phyloP scores from a whole-genome alignment of 2,888 invertebrate genomes.

The Myopa testacea region DNA sequence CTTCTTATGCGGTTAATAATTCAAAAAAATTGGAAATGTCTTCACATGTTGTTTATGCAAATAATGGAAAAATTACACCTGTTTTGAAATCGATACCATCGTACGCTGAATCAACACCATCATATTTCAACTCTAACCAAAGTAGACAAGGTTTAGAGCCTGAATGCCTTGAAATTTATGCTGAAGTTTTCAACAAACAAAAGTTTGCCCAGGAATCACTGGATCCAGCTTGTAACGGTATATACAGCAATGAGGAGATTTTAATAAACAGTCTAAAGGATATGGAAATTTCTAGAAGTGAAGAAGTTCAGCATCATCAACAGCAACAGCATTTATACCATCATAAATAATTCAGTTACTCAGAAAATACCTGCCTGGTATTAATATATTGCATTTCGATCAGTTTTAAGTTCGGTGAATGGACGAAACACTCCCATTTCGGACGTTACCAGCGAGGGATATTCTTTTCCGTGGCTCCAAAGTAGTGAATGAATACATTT shows the following conservation, averaged over 20 bases:
- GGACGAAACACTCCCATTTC: neutral
- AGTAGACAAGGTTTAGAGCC: neutral
- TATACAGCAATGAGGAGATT: conserved; percentile 5
- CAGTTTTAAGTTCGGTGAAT: conserved; percentile 3
- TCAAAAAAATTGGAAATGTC: neutral
- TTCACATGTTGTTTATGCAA: neutral
- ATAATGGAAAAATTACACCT: conserved; percentile 4
- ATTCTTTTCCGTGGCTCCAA: neutral
- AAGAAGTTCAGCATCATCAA: neutral
- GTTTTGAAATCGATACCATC: neutral
- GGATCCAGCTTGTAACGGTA: neutral
- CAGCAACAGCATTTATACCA: conserved; percentile 7
- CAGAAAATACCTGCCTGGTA: neutral
- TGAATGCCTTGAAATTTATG: conserved; percentile 7
- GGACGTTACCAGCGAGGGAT: neutral
- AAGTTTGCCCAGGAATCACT: neutral
- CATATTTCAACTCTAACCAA: neutral
- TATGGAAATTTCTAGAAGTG: conserved; percentile 11
- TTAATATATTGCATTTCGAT: neutral
- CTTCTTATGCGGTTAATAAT: neutral
- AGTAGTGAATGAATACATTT: neutral
- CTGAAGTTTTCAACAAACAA: conserved; percentile 3
- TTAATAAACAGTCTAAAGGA: conserved; percentile 15
- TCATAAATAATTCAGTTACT: conserved; percentile 8
- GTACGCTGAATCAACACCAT: neutral